phyloP scores from a whole-genome alignment of 2,888 invertebrate genomes.

The Colostygia pectinataria region DNA sequence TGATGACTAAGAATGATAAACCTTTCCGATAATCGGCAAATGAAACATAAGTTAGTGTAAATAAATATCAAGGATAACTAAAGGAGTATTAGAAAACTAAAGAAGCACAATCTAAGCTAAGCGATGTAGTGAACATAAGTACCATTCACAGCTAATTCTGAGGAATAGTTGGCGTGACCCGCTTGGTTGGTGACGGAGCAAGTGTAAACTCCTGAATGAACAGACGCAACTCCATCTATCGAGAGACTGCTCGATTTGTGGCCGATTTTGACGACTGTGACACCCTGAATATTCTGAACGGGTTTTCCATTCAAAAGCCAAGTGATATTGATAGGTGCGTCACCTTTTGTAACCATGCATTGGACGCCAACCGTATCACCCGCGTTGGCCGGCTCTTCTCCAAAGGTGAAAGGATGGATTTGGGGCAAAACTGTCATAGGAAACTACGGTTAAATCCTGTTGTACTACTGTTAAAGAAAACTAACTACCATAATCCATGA shows the following conservation, averaged over 20 bases:
- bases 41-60: constrained; percentile 16
- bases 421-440: constrained; percentile 86
- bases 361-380: constrained; percentile 89
- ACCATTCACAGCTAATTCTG: constrained; percentile 89
- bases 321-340: constrained; percentile 88
- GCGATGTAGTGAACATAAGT: constrained; percentile 41
- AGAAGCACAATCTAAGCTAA: constrained; percentile 20
- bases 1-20: not conserved
- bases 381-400: constrained; percentile 89
- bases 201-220: constrained; percentile 89
- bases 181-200: constrained; percentile 88
- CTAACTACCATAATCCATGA: constrained; percentile 38
- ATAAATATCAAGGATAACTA: constrained; percentile 15
- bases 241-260: constrained; percentile 87
- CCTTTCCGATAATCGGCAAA: constrained; percentile 9
- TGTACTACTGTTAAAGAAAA: constrained; percentile 13
- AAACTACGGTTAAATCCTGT: constrained; percentile 21
- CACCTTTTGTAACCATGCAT: constrained; percentile 91
- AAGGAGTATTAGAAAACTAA: constrained; percentile 27
- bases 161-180: constrained; percentile 85
- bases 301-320: constrained; percentile 89
- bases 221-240: constrained; percentile 88
- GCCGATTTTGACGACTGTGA: constrained; percentile 83
- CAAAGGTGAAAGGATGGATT: constrained; percentile 90
- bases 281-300: constrained; percentile 78